These are phyloP conservation scores for Phortica variegata DNA, from an alignment of 1,140 invertebrate genomes.

Conservation along the genomic window DNA sequence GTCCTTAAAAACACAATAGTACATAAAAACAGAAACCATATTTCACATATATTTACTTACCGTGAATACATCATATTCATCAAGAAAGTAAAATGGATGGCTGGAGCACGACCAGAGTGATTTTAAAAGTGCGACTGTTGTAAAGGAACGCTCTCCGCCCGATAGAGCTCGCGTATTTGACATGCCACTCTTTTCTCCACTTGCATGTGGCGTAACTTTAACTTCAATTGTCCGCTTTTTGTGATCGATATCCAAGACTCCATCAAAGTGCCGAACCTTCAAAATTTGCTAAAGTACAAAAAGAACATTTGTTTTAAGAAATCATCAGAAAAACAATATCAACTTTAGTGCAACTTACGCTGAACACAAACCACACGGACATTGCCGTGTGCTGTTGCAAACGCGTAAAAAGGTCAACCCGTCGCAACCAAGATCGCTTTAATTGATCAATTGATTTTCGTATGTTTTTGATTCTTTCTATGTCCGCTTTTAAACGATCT, in stretches of 20 bases:
- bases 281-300: constrained; percentile 28
- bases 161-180: constrained; percentile 71
- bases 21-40: constrained; percentile 10
- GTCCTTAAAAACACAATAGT: constrained; percentile 60
- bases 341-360: constrained; percentile 20
- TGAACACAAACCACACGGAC: constrained; percentile 9
- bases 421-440: too few relatives aligned
- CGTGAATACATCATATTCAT: constrained; percentile 99
- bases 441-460: neutral
- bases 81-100: constrained; percentile 91
- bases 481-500: neutral
- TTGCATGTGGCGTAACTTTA: constrained; percentile 61
- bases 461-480: constrained; percentile 6
- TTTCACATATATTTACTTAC: constrained; percentile 58
- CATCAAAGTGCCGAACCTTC: constrained; percentile 56
- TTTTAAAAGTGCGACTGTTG: constrained; percentile 91
- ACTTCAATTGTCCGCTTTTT: constrained; percentile 62
- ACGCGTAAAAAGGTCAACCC: too few relatives aligned
- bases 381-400: too few relatives aligned
- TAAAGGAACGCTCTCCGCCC: constrained; percentile 93
- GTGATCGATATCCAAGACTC: constrained; percentile 66
- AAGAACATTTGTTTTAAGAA: too few relatives aligned
- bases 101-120: constrained; percentile 89
- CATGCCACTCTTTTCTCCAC: constrained; percentile 50
- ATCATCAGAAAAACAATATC: too few relatives aligned